Percentiles rank a stretch among this genome's conserved stretches.
phyloP scores from a whole-genome alignment of 1,140 invertebrate species.

The Uloborus diversus region DNA sequence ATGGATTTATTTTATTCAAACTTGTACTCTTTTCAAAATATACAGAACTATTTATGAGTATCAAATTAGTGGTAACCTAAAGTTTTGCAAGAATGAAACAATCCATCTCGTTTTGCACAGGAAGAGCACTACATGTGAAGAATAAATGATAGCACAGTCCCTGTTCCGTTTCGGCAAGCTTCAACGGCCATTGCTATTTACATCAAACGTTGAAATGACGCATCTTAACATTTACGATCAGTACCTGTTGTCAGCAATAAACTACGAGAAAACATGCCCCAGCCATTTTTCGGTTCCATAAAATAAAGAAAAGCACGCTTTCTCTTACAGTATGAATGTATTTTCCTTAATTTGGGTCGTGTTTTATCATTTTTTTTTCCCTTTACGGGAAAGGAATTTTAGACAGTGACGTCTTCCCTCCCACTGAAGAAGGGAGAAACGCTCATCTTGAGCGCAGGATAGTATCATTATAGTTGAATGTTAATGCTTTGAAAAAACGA shows the following conservation, averaged over 20 bases:
- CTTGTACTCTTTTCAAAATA: too few species aligned
- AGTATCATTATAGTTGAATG: conserved; percentile 3
- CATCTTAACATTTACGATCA: conserved; percentile 18
- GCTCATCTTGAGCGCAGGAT: conserved; percentile 1
- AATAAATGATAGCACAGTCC: too few species aligned
- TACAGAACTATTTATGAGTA: too few species aligned
- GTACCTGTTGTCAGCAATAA: conserved; percentile 36
- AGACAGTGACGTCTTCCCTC: background rate
- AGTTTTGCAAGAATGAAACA: too few species aligned
- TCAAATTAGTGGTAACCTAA: too few species aligned
- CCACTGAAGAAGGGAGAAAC: background rate
- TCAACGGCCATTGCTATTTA: conserved; percentile 13
- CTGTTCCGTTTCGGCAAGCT: too few species aligned
- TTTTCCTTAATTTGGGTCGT: conserved; percentile 10
- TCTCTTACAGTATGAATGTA: background rate
- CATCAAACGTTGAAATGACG: background rate
- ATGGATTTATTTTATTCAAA: too few species aligned
- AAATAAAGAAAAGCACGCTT: too few species aligned
- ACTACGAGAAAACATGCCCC: background rate
- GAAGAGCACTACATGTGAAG: too few species aligned
- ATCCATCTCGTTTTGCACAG: too few species aligned
- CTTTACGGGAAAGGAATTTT: background rate
- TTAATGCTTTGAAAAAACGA: background rate
- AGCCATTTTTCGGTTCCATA: conserved; percentile 6
- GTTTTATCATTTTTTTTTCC: background rate